Evolutionary conservation across 2,888 invertebrate species (phyloP).

Genomic region (Sphaerophoria taeniata): DNA sequence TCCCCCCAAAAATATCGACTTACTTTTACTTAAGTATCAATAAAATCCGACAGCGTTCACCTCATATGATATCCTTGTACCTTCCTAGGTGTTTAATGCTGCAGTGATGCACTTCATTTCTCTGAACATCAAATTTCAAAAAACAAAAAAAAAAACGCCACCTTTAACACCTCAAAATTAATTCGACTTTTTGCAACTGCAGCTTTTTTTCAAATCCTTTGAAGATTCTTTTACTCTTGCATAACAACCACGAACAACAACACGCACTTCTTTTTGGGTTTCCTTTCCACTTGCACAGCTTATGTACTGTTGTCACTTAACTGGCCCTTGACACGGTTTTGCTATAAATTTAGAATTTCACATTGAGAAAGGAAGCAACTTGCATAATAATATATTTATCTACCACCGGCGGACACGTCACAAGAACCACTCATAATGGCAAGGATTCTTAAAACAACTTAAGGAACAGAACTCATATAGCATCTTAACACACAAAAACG

Average conservation of each 20-base stretch:
- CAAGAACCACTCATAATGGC: conserved; percentile 26
- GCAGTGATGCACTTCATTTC: background rate
- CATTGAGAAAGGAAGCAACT: conserved; percentile 25
- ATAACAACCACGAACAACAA: conserved; percentile 39
- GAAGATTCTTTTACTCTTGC: conserved; percentile 32
- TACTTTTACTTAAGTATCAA: conserved; percentile 1
- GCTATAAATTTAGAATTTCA: conserved; percentile 34
- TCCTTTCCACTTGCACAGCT: conserved; percentile 7
- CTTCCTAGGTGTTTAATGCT: background rate
- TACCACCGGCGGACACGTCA: conserved; percentile 27
- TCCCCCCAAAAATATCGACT: background rate
- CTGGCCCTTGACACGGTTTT: conserved; percentile 58
- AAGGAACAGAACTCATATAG: background rate
- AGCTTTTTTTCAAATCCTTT: background rate
- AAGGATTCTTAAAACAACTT: conserved; percentile 35
- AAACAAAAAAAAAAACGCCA: background rate
- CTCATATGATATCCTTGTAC: conserved; percentile 2
- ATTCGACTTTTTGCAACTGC: background rate
- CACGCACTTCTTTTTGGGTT: conserved; percentile 1
- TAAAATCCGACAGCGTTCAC: background rate
- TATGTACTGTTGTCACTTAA: conserved; percentile 44
- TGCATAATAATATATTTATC: conserved; percentile 49
- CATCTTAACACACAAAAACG: conserved; percentile 1
- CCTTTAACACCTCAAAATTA: conserved; percentile 4
- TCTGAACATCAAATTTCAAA: background rate